phyloP scores from a whole-genome alignment of 2,113 vertebrate species.

The Oryzias celebensis region DNA sequence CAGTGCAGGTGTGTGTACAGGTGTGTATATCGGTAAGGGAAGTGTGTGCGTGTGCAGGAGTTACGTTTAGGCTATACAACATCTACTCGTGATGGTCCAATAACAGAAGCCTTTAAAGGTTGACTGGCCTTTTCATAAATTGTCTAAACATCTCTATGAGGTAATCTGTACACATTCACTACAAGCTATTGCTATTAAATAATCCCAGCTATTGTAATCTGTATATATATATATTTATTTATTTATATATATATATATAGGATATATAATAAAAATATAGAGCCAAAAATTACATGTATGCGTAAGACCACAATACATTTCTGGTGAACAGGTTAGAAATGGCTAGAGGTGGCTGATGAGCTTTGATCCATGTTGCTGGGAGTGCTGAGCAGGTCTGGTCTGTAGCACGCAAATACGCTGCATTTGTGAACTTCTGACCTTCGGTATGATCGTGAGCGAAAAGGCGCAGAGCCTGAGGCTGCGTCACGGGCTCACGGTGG shows the following conservation, averaged over 20 bases:
- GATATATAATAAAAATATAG: constrained; percentile 84
- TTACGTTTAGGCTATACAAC: constrained; percentile 70
- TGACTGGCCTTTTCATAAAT: constrained; percentile 87
- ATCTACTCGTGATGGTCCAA: constrained; percentile 62
- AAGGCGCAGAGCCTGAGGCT: constrained; percentile 37
- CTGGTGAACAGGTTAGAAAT: constrained; percentile 68
- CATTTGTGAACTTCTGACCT: constrained; percentile 34
- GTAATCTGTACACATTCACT: constrained; percentile 87
- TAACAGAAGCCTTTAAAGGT: constrained; percentile 60
- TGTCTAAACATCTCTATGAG: constrained; percentile 82
- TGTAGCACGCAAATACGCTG: constrained; percentile 24
- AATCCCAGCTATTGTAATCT: constrained; percentile 83
- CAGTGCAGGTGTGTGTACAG: constrained; percentile 22
- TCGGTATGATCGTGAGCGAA: constrained; percentile 31
- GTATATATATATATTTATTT: constrained; percentile 75
- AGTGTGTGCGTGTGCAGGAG: constrained; percentile 45
- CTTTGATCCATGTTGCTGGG: constrained; percentile 47
- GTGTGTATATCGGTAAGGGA: neutral
- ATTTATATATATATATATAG: constrained; percentile 71
- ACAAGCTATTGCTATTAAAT: constrained; percentile 95
- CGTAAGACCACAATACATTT: constrained; percentile 73
- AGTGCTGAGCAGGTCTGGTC: constrained; percentile 52
- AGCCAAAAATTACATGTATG: constrained; percentile 78
- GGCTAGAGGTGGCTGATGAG: constrained; percentile 36
- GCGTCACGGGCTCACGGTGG: constrained; percentile 14